These are phyloP conservation scores for Caiman crocodilus DNA, from an alignment of 2,797 vertebrate genomes.

Conservation along the genomic window DNA sequence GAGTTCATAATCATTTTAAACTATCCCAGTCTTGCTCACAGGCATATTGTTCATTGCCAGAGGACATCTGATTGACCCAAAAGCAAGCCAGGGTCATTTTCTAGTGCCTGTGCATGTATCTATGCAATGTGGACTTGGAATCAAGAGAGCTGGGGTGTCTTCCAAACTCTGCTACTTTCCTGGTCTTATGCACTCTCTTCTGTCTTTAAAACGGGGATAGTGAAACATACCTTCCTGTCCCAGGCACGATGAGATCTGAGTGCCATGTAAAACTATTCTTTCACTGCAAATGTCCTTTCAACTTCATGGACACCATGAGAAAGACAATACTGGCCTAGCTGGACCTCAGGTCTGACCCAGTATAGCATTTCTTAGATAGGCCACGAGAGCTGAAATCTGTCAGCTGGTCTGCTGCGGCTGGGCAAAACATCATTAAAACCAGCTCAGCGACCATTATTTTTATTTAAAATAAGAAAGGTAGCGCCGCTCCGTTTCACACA, in stretches of 20 bases:
- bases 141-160: background rate
- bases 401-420: background rate
- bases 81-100: background rate
- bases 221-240: background rate
- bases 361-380: background rate
- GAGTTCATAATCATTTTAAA: background rate
- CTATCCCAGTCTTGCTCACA: background rate
- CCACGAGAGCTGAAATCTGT: background rate
- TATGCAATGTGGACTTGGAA: background rate
- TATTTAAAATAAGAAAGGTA: background rate
- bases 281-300: too few relatives aligned
- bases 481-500: background rate
- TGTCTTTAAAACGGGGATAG: background rate
- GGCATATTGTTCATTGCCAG: background rate
- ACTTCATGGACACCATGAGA: background rate
- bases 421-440: background rate
- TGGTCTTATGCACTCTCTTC: background rate
- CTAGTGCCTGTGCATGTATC: background rate
- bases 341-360: too few relatives aligned
- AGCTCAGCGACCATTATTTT: accelerated
- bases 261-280: background rate
- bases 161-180: background rate
- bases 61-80: background rate
- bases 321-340: too few relatives aligned
- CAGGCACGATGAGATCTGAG: background rate